Conservation (phyloP, 2,888 invertebrate genomes). For the Volucella zonaria region DNA sequence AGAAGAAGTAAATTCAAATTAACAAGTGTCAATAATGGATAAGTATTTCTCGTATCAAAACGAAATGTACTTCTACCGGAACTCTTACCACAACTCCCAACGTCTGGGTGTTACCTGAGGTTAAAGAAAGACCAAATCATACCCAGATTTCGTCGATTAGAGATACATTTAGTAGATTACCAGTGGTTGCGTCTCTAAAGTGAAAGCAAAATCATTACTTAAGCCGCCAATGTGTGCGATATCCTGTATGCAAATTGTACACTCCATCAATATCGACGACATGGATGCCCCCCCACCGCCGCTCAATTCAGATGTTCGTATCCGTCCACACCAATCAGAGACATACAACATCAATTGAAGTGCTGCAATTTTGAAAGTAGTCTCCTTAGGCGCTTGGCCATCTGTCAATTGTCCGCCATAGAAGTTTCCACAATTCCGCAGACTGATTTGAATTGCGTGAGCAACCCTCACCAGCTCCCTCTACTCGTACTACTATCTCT, state of each 20-base stretch:
- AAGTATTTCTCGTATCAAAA: neutral
- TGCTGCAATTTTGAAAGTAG: conserved; percentile 69
- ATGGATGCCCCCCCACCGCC: too few relatives aligned
- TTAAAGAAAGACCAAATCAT: neutral
- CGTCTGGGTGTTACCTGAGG: conserved; percentile 25
- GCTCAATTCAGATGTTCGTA: too few relatives aligned
- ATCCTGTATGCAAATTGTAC: conserved; percentile 50
- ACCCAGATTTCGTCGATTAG: conserved; percentile 38
- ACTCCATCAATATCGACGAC: neutral
- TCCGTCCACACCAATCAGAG: neutral
- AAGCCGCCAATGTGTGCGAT: conserved; percentile 20
- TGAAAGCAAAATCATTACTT: conserved; percentile 53
- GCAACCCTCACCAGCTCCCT: neutral
- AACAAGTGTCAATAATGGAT: neutral
- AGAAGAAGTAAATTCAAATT: neutral
- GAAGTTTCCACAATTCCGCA: conserved; percentile 33
- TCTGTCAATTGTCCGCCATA: conserved; percentile 64
- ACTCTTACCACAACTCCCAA: neutral
- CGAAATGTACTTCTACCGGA: too few relatives aligned
- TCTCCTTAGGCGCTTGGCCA: conserved; percentile 68
- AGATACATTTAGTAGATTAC: conserved; percentile 52
- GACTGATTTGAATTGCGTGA: conserved; percentile 61
- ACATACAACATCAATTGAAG: conserved; percentile 24
- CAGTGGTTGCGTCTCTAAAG: conserved; percentile 56
- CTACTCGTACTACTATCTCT: neutral